Base-by-base conservation (phyloP, 2,797 vertebrate species). In the Knipowitschia caucasica region DNA sequence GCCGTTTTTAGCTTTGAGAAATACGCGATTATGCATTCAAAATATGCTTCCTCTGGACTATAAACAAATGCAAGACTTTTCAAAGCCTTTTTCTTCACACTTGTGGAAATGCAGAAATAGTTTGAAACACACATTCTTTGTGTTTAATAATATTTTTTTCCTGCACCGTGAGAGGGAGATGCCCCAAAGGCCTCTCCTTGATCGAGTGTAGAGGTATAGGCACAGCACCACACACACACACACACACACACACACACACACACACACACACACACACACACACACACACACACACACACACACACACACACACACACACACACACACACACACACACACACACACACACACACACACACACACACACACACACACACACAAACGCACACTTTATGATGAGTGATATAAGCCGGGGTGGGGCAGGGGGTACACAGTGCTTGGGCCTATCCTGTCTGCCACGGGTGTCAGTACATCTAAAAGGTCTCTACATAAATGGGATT, bases 401-500 rank as follows among this genome's bases (percentile, higher is more conserved):
- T 68, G 61, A 84, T 85, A 73, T n/a, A n/a, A n/a, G n/a, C 55
- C 62, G 64, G 72, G 74, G 38, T 53, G 81, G 82, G 62, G 70
- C 82, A 72, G 81, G 75, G 65, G 42, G 68, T 73, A 56, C 47
- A 65, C 62, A 47, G 60, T 59, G 62, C 62, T 65, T 54, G 31
- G 58, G 66, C 74, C 62, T 67, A 59, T 77, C 71, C 75, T 63
- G 81, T 81, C 83, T 88, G 86, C 87, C 83, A 88, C 17, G 86
- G 86, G 86, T 89, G 83, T 88, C 89, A 89, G 80, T 82, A 84
- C 81, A 89, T 89, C 81, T 89, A 82, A 90, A 87, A 89, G 86
- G 89, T 90, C 90, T 90, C 75, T 77, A 84, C 83, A 89, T 88
- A 90, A 90, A 88, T 85, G 78, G 87, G 87, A 91, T 92, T 91